Evolutionary conservation across 2,888 invertebrate species (phyloP).

Genomic region (Drosophila imparisetae): DNA sequence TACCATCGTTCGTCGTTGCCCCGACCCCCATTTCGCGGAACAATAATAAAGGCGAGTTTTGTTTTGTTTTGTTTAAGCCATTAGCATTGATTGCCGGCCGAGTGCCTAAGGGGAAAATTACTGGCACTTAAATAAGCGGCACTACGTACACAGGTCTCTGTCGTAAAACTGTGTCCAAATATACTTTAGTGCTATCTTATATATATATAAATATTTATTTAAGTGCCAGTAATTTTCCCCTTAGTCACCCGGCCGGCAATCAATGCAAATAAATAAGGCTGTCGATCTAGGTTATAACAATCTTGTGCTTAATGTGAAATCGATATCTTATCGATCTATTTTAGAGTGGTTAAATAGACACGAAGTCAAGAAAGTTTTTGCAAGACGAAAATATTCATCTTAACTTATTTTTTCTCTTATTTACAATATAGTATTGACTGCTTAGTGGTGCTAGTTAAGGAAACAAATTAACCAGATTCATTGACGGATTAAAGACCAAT

Average conservation of each 20-base stretch:
- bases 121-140: constrained; percentile 11
- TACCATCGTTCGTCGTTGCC: neutral
- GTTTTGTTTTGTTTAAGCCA: constrained; percentile 33
- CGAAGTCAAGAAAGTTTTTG: neutral
- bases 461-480: neutral
- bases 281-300: neutral
- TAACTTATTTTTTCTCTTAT: neutral
- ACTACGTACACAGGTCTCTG: neutral
- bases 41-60: constrained; percentile 6
- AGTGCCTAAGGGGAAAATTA: constrained; percentile 30
- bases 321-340: constrained; percentile 4
- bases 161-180: constrained; percentile 5
- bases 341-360: neutral
- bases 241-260: constrained; percentile 12
- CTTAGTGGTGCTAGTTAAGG: neutral
- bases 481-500: neutral
- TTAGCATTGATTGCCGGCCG: constrained; percentile 48
- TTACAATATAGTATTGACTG: neutral
- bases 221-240: constrained; percentile 31
- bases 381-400: neutral
- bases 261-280: constrained; percentile 31
- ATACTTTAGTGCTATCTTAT: neutral
- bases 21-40: neutral
- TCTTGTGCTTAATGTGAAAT: neutral
- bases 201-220: neutral